Conservation (phyloP, 2,888 invertebrate species). For the Brenthis hecate region DNA sequence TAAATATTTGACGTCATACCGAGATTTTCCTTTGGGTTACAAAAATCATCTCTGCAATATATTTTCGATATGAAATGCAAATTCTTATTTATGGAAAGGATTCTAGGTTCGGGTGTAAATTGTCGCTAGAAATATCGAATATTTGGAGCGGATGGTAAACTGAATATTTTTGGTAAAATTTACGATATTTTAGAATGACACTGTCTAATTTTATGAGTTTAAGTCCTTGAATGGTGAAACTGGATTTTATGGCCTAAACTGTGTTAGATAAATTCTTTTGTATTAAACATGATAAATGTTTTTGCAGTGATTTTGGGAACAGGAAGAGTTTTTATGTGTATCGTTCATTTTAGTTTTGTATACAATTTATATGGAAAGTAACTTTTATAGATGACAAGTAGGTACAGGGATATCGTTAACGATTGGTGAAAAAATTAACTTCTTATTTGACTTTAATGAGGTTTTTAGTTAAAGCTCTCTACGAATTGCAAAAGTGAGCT, state of each 20-base stretch:
- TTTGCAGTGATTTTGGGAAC: too few relatives aligned
- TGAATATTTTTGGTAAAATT: slow-evolving; percentile 52
- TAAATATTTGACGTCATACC: slow-evolving; percentile 18
- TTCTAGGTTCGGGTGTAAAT: slow-evolving; percentile 54
- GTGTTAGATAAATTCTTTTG: background rate
- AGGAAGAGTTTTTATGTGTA: too few relatives aligned
- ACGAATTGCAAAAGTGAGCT: too few relatives aligned
- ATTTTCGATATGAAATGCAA: slow-evolving; percentile 58
- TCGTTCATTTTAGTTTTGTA: too few relatives aligned
- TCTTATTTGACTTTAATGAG: too few relatives aligned
- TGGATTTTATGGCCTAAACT: background rate
- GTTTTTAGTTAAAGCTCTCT: too few relatives aligned
- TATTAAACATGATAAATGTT: background rate
- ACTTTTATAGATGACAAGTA: too few relatives aligned
- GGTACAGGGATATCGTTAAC: too few relatives aligned
- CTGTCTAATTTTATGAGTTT: slow-evolving; percentile 21
- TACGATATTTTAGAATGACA: slow-evolving; percentile 18
- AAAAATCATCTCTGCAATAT: slow-evolving; percentile 39
- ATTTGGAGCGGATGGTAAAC: slow-evolving; percentile 56
- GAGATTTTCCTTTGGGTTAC: slow-evolving; percentile 34
- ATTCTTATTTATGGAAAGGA: slow-evolving; percentile 62
- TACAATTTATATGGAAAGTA: too few relatives aligned
- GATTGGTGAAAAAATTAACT: too few relatives aligned
- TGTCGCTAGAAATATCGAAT: slow-evolving; percentile 59
- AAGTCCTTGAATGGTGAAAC: slow-evolving; percentile 5